Base-by-base conservation (phyloP, 1,140 invertebrate genomes). In the Bradynema listronoti region DNA sequence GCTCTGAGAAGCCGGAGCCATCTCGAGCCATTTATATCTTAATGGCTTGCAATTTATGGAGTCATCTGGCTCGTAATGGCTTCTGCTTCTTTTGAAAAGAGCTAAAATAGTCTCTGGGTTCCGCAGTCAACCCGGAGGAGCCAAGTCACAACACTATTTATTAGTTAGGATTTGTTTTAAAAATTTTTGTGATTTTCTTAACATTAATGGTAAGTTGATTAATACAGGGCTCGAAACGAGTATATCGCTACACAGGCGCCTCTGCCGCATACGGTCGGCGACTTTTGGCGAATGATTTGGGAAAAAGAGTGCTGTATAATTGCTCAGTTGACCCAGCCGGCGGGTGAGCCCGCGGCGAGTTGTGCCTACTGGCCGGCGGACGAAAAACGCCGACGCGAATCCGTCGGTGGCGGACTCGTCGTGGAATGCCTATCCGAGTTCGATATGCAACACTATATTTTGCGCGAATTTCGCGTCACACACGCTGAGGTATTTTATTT, bases 201-300 rank as follows among this genome's bases (percentile, higher is more conserved):
- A n/a, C n/a, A n/a, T n/a, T n/a, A n/a, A n/a, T n/a, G n/a, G n/a
- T n/a, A n/a, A n/a, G n/a, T n/a, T n/a, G 66, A 68, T 66, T 70
- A 33, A 19, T 61, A 24, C 16, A 66, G 61, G 14, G 54, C 63
- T 9, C 55, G 89, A 22, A 87, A 85, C 58, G 91, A 91, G 1
- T 99, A 98, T 74, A 93, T 99, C 61, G 94, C 94, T 0, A 95
- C 94, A 4, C 95, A 99, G 82, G 93, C 92, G 7, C 94, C 95
- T 0, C 80, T 97, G 14, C 85, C 85, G 25, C 90, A 97, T 68
- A 98, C 95, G 0, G 90, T 90, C 0, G 91, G 95, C 69, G 94
- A 99, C 78, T 92, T 99, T 72, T 99, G 95, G 95, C 83, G 94
- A 62, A 97, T 97, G 93, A 82, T 99, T n/a, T 99, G 94, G 94